Evolutionary conservation across 2,797 vertebrate species (phyloP).

Genomic region (Serranus cabrilla): DNA sequence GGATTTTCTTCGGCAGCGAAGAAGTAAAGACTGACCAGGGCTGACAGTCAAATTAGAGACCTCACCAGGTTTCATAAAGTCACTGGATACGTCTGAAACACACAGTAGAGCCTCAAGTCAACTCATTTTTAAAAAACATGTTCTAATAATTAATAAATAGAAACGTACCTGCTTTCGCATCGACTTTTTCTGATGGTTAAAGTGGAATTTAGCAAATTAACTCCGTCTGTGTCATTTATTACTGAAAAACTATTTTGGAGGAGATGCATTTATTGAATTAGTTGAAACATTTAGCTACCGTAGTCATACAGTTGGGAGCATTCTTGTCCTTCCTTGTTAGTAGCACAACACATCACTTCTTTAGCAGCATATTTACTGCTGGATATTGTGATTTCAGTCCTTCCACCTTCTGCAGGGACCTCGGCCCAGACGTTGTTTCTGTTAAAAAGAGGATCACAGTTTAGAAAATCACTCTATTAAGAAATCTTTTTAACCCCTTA

Average conservation of each 20-base stretch:
- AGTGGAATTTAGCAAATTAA: background rate
- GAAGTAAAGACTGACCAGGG: constrained; percentile 75
- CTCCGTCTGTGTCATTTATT: background rate
- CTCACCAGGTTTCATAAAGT: background rate
- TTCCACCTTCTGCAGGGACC: rapidly evolving
- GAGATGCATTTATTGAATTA: background rate
- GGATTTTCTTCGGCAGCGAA: constrained; percentile 66
- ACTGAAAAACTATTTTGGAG: background rate
- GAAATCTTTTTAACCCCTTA: background rate
- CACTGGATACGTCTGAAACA: constrained; percentile 62
- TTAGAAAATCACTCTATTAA: background rate
- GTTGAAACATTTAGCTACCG: constrained; percentile 81
- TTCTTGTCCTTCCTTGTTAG: constrained; percentile 87
- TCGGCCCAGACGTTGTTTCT: rapidly evolving
- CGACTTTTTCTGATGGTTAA: background rate
- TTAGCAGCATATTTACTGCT: rapidly evolving
- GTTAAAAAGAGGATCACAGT: constrained; percentile 6
- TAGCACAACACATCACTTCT: constrained; percentile 88
- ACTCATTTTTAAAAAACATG: background rate
- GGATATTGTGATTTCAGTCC: background rate
- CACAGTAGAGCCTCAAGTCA: constrained; percentile 13
- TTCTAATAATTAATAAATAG: too few relatives aligned
- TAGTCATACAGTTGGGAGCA: constrained; percentile 90
- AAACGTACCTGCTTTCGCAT: background rate
- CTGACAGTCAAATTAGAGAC: constrained; percentile 64